Percentiles rank a stretch among this genome's conserved stretches.
Evolutionary conservation across 2,888 invertebrate genomes (phyloP).

Genomic region (Graphium colonna): DNA sequence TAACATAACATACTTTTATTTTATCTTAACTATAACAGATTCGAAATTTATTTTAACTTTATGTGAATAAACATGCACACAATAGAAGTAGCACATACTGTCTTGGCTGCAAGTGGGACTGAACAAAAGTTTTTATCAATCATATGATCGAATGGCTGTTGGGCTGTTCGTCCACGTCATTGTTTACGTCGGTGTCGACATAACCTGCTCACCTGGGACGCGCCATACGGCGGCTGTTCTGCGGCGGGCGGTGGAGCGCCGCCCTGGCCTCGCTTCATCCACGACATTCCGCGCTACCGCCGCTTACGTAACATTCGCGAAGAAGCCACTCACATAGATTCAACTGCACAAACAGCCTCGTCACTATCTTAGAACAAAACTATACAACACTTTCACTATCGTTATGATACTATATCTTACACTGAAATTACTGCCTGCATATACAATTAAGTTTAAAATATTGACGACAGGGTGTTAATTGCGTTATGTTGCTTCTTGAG

Average conservation of each 20-base stretch:
- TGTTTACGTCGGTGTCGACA: conserved; percentile 59
- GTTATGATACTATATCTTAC: conserved; percentile 28
- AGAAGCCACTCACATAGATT: conserved; percentile 61
- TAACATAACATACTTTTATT: conserved; percentile 6
- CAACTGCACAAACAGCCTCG: conserved; percentile 52
- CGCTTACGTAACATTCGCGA: conserved; percentile 74
- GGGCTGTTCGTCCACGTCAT: conserved; percentile 61
- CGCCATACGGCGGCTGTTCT: conserved; percentile 53
- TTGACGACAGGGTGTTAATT: not conserved
- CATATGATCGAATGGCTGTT: conserved; percentile 37
- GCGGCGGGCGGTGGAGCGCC: conserved; percentile 48
- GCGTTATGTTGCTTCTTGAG: conserved; percentile 19
- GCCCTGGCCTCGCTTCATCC: conserved; percentile 64
- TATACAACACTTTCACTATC: conserved; percentile 66
- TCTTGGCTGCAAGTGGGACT: conserved; percentile 1
- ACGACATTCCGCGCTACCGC: conserved; percentile 66
- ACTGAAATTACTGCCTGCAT: conserved; percentile 8
- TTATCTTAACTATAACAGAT: not conserved
- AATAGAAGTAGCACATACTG: not conserved
- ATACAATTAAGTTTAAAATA: not conserved
- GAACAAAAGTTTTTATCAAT: conserved; percentile 35
- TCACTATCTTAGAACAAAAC: conserved; percentile 60
- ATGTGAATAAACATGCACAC: not conserved
- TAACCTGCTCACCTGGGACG: conserved; percentile 67
- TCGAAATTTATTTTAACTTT: too few species aligned